Evolutionary conservation across 1,140 invertebrate genomes (phyloP).

Genomic region (Platorchestia sp.): DNA sequence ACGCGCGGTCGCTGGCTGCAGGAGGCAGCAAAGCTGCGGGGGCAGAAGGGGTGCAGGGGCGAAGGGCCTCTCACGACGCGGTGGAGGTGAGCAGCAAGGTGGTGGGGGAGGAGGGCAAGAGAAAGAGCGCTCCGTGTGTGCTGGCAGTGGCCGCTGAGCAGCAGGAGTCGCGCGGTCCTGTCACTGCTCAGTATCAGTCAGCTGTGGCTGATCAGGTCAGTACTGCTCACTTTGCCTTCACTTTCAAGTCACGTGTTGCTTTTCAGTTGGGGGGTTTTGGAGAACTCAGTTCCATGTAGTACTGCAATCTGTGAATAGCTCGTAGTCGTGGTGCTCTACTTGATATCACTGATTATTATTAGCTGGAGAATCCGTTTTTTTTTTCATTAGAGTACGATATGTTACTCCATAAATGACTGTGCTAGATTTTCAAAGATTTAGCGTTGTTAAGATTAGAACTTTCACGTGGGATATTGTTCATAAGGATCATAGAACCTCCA

Average conservation of each 20-base stretch:
- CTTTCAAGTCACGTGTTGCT: not conserved
- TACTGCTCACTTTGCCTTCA: not conserved
- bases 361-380: not conserved
- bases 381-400: not conserved
- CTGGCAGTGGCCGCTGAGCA: not conserved
- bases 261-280: not conserved
- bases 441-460: no score
- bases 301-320: not conserved
- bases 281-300: not conserved
- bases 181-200: conserved; percentile 32
- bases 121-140: conserved; percentile 36
- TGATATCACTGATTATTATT: not conserved
- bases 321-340: not conserved
- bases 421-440: no score
- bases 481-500: no score
- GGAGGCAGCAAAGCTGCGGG: conserved; percentile 50
- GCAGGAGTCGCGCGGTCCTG: not conserved
- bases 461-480: no score
- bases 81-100: not conserved
- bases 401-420: not conserved
- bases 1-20: conserved; percentile 73
- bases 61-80: not conserved
- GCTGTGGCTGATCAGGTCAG: conserved; percentile 23
- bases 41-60: conserved; percentile 17
- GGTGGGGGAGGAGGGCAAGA: conserved; percentile 12